These are phyloP conservation scores for Buceros bicornis DNA, from an alignment of 2,797 vertebrate species.

Conservation along the genomic window DNA sequence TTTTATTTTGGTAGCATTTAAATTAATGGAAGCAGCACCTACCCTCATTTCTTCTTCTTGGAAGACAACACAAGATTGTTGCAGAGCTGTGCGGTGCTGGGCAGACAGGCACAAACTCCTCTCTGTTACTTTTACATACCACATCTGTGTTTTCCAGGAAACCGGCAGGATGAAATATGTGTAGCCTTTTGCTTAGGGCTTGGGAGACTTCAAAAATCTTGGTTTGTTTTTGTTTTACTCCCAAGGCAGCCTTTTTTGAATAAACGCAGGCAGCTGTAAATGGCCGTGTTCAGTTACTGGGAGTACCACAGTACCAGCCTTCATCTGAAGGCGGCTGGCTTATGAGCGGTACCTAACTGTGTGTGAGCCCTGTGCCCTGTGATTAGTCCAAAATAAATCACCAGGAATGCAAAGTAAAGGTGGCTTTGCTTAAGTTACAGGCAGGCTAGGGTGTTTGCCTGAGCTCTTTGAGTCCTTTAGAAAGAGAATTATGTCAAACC, in stretches of 20 bases:
- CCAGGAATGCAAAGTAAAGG: background rate
- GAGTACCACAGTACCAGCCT: background rate
- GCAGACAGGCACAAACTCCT: background rate
- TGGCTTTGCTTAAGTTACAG: background rate
- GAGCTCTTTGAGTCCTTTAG: background rate
- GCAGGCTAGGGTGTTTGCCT: background rate
- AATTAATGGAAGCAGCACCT: background rate
- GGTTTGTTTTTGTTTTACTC: background rate
- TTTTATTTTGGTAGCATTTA: background rate
- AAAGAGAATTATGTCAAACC: background rate
- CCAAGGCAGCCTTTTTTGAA: background rate
- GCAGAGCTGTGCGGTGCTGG: background rate
- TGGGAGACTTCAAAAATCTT: background rate
- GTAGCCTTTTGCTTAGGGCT: background rate
- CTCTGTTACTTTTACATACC: background rate
- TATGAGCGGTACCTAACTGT: background rate
- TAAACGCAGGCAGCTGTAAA: background rate
- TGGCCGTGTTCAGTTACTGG: background rate
- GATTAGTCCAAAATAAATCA: background rate
- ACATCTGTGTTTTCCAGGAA: slow-evolving; percentile 3
- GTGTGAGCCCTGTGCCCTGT: background rate
- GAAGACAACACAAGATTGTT: background rate
- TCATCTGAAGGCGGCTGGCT: background rate
- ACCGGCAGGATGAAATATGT: background rate
- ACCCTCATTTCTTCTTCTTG: background rate